Conservation (phyloP, 2,888 invertebrate genomes). For the Cetonia aurata region DNA sequence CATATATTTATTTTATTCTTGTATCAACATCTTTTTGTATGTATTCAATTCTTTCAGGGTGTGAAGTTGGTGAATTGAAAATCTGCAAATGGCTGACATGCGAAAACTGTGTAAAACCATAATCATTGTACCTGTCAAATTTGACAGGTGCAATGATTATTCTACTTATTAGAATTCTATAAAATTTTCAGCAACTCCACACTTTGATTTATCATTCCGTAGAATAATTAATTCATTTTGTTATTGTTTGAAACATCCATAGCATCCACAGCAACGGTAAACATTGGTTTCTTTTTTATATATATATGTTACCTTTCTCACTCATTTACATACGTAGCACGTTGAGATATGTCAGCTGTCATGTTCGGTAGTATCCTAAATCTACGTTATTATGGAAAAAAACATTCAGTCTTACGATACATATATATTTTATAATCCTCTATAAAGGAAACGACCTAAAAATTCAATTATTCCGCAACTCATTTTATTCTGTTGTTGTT, state of each 20-base stretch:
- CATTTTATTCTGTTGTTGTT: no score
- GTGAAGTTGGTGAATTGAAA: not conserved
- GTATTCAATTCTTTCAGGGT: not conserved
- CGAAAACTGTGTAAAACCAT: not conserved
- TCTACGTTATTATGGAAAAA: conserved; percentile 51
- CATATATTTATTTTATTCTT: conserved; percentile 35
- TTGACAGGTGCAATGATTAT: not conserved
- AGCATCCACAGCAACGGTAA: not conserved
- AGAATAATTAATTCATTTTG: no score
- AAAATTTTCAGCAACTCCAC: conserved; percentile 10
- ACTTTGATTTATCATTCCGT: not conserved
- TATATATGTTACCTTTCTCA: conserved; percentile 5
- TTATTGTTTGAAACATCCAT: no score
- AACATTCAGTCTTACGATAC: conserved; percentile 56
- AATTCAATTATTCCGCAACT: not conserved
- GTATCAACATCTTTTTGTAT: conserved; percentile 8
- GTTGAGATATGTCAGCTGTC: conserved; percentile 57
- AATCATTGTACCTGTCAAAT: not conserved
- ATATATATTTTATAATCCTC: conserved; percentile 21
- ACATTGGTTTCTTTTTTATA: conserved; percentile 2
- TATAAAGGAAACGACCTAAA: conserved; percentile 10
- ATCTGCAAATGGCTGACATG: not conserved
- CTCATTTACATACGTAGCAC: conserved; percentile 16
- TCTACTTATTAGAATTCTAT: not conserved
- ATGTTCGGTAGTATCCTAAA: conserved; percentile 48